These are phyloP conservation scores for Lophotriccus pileatus DNA, from an alignment of 2,797 vertebrate species.

Conservation along the genomic window DNA sequence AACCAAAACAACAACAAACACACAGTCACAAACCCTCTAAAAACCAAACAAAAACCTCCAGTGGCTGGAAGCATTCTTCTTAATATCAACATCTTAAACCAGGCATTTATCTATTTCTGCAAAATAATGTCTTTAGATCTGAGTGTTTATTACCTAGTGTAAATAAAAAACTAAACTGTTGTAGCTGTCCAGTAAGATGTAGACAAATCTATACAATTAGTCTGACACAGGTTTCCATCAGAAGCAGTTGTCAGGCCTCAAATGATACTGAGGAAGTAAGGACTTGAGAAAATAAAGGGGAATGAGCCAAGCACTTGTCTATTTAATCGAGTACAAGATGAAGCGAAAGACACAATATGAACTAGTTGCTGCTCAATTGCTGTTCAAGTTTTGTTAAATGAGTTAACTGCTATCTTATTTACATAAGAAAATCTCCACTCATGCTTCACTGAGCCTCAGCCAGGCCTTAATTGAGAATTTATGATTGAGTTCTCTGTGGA, in stretches of 20 bases:
- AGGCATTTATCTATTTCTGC: neutral
- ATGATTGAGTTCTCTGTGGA: conserved; percentile 31
- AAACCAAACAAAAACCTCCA: neutral
- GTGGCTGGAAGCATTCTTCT: neutral
- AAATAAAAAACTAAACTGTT: neutral
- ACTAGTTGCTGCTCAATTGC: conserved; percentile 19
- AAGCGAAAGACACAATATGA: neutral
- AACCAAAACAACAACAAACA: neutral
- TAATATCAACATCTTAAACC: neutral
- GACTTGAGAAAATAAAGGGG: conserved; percentile 9
- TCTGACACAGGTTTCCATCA: neutral
- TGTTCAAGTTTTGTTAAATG: conserved; percentile 11
- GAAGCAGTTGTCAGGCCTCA: neutral
- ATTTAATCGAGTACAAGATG: conserved; percentile 14
- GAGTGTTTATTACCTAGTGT: neutral
- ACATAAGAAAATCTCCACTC: conserved; percentile 36
- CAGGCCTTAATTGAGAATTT: conserved; percentile 52
- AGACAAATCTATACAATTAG: neutral
- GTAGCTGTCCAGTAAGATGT: neutral
- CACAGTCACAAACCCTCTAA: no score
- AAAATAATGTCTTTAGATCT: neutral
- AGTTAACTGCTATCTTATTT: conserved; percentile 43
- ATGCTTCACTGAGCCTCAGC: conserved; percentile 11
- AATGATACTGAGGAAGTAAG: neutral
- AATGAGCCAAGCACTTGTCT: neutral